phyloP scores from a whole-genome alignment of 2,797 vertebrate species.

The Malacoctenus gilli region DNA sequence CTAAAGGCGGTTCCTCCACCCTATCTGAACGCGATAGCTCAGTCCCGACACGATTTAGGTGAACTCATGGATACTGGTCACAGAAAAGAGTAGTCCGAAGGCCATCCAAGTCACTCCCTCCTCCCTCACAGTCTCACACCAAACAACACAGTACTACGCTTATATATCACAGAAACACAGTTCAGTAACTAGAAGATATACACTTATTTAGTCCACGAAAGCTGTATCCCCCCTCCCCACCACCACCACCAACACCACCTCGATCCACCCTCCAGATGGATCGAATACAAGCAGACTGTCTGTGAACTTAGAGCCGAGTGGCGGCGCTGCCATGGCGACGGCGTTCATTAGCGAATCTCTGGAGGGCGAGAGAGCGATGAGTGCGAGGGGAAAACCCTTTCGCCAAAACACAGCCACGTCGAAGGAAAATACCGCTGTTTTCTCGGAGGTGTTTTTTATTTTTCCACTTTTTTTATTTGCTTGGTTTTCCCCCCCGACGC shows the following conservation, averaged over 20 bases:
- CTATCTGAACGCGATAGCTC: slow-evolving; percentile 72
- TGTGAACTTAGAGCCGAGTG: slow-evolving; percentile 70
- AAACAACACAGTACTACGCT: slow-evolving; percentile 60
- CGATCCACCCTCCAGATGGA: slow-evolving; percentile 59
- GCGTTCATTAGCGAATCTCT: slow-evolving; percentile 70
- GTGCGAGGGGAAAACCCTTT: slow-evolving; percentile 55
- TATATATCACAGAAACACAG: slow-evolving; percentile 64
- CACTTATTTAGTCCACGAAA: slow-evolving; percentile 62
- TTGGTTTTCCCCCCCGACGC: no score
- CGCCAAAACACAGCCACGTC: slow-evolving; percentile 61
- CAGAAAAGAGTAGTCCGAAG: slow-evolving; percentile 69
- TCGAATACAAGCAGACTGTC: slow-evolving; percentile 70
- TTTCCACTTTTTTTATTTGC: no score
- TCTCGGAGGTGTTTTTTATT: no score
- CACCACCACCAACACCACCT: no score
- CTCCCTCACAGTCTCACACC: slow-evolving; percentile 63
- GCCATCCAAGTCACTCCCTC: slow-evolving; percentile 60
- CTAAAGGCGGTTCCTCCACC: slow-evolving; percentile 77
- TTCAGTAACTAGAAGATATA: slow-evolving; percentile 59
- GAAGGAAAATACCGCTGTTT: slow-evolving; percentile 70
- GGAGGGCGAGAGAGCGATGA: slow-evolving; percentile 51
- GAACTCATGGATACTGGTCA: slow-evolving; percentile 70
- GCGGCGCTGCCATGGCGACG: slow-evolving; percentile 73
- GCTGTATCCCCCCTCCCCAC: slow-evolving; percentile 59
- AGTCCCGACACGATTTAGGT: slow-evolving; percentile 72